phyloP scores from a whole-genome alignment of 2,797 vertebrate species.

The Dendrocincla tyrannina region DNA sequence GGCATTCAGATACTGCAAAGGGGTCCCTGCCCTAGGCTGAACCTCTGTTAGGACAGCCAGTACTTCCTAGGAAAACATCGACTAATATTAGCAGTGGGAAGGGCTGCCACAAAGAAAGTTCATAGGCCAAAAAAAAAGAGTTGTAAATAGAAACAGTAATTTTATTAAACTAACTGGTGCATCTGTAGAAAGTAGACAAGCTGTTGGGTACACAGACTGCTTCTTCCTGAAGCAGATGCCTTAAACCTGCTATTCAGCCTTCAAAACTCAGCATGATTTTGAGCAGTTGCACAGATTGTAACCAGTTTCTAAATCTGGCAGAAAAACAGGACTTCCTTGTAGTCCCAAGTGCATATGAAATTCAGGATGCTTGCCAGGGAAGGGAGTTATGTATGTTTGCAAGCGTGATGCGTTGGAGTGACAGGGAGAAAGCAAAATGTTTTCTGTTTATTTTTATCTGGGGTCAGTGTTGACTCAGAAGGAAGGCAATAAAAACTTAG shows the following conservation, averaged over 20 bases:
- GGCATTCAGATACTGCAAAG: not conserved
- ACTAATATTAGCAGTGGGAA: not conserved
- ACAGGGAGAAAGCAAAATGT: not conserved
- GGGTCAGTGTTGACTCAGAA: constrained; percentile 33
- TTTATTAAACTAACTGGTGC: not conserved
- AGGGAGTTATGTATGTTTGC: not conserved
- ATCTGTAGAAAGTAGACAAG: not conserved
- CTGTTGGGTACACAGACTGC: not conserved
- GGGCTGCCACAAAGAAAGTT: not conserved
- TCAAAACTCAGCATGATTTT: not conserved
- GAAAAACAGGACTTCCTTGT: not conserved
- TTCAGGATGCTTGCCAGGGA: constrained; percentile 16
- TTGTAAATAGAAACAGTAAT: not conserved
- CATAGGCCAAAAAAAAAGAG: not conserved
- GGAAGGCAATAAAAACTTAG: not conserved
- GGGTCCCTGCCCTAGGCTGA: not conserved
- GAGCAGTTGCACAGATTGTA: not conserved
- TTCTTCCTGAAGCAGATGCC: not conserved
- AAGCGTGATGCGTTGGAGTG: constrained; percentile 5
- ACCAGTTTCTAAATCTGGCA: constrained; percentile 27
- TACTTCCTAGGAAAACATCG: not conserved
- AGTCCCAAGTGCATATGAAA: not conserved
- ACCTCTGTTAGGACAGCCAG: not conserved
- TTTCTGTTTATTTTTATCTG: constrained; percentile 11
- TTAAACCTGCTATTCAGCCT: not conserved